A percentile compares a stretch with the other conserved stretches of the same genome.
Evolutionary conservation across 2,888 invertebrate genomes (phyloP).

Genomic region (Epistrophe grossulariae): DNA sequence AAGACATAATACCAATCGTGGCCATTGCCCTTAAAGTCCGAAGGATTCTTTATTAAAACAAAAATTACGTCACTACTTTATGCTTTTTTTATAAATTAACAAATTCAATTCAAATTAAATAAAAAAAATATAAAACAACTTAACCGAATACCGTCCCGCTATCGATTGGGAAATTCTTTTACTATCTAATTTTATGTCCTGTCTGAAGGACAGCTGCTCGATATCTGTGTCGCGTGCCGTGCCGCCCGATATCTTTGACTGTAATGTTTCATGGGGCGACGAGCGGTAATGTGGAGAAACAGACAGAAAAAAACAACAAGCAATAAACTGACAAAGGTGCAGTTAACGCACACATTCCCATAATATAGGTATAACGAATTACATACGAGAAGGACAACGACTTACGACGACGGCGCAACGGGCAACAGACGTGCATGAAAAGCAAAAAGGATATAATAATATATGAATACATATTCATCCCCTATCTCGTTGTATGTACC

Average conservation of each 20-base stretch:
- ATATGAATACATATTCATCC: slow-evolving; percentile 79
- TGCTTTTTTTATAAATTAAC: background rate
- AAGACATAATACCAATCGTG: slow-evolving; percentile 81
- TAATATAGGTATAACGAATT: slow-evolving; percentile 29
- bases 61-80: background rate
- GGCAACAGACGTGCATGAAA: slow-evolving; percentile 3
- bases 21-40: slow-evolving; percentile 79
- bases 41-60: background rate
- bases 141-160: slow-evolving; percentile 57
- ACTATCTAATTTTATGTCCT: slow-evolving; percentile 82
- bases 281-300: slow-evolving; percentile 81
- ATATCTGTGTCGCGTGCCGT: slow-evolving; percentile 88
- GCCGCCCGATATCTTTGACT: slow-evolving; percentile 85
- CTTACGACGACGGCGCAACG: background rate
- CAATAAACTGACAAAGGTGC: slow-evolving; percentile 80
- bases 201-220: slow-evolving; percentile 86
- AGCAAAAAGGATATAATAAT: slow-evolving; percentile 41
- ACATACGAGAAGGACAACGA: slow-evolving; percentile 39
- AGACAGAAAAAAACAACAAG: slow-evolving; percentile 85
- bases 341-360: slow-evolving; percentile 80
- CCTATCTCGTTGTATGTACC: slow-evolving; percentile 78
- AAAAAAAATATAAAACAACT: slow-evolving; percentile 43
- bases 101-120: background rate
- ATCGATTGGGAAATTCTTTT: slow-evolving; percentile 49
- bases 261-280: slow-evolving; percentile 85